These are phyloP conservation scores for Cheilosia grossa DNA, from an alignment of 2,888 invertebrate genomes.

Conservation along the genomic window DNA sequence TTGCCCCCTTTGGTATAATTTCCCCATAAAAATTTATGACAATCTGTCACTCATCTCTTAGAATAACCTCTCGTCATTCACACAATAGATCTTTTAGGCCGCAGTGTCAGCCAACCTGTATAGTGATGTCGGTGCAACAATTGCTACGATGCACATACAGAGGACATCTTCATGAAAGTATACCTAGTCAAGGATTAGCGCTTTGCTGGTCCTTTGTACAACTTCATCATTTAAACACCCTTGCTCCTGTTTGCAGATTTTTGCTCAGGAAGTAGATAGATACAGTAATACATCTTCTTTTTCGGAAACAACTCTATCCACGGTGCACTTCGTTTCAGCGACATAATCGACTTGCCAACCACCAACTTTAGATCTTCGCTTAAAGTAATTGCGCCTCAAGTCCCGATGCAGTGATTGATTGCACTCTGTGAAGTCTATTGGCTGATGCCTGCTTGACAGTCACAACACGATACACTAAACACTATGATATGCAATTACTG, in stretches of 20 bases:
- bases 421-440: conserved; percentile 6
- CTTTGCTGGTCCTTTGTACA: background rate
- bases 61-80: too few relatives aligned
- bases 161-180: background rate
- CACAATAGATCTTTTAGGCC: too few relatives aligned
- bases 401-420: conserved; percentile 63
- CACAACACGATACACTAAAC: conserved; percentile 47
- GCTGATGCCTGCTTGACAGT: conserved; percentile 45
- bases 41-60: background rate
- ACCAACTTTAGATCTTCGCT: conserved; percentile 21
- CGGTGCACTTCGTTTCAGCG: conserved; percentile 14
- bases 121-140: conserved; percentile 1
- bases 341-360: conserved; percentile 55
- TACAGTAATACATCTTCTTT: background rate
- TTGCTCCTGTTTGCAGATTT: background rate
- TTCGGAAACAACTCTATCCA: conserved; percentile 51
- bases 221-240: background rate
- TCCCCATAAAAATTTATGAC: background rate
- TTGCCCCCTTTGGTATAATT: conserved; percentile 2
- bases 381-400: conserved; percentile 17
- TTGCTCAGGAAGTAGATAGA: background rate
- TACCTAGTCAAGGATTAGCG: background rate
- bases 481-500: conserved; percentile 51
- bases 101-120: background rate
- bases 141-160: background rate